These are phyloP conservation scores for Xanthia icteritia DNA, from an alignment of 2,888 invertebrate genomes.

Conservation along the genomic window DNA sequence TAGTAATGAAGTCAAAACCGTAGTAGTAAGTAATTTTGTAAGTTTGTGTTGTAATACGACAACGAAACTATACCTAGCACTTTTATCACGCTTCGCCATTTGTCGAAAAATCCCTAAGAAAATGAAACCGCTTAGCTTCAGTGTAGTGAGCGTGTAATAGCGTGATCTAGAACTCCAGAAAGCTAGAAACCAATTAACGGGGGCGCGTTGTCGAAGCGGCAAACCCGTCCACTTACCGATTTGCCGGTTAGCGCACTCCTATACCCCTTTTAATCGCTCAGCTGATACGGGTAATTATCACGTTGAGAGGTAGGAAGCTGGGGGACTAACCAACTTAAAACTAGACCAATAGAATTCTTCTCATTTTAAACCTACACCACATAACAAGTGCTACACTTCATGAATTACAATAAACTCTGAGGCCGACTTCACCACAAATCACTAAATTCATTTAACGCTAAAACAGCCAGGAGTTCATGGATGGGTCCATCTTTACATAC, in stretches of 20 bases:
- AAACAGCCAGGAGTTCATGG: no score
- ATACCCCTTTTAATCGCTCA: constrained; percentile 51
- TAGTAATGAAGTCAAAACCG: no score
- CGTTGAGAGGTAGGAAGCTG: constrained; percentile 54
- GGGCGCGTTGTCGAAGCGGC: constrained; percentile 70
- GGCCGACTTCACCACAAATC: not conserved
- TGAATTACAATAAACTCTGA: not conserved
- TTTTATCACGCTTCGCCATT: not conserved
- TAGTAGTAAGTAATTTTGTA: no score
- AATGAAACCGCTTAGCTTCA: not conserved
- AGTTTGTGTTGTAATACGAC: no score
- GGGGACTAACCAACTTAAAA: not conserved
- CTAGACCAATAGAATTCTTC: not conserved
- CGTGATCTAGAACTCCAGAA: constrained; percentile 53
- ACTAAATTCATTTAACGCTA: no score
- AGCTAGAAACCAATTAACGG: constrained; percentile 74
- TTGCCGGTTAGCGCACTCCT: constrained; percentile 71
- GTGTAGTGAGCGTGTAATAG: constrained; percentile 43
- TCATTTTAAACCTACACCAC: no score
- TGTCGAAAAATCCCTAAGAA: not conserved
- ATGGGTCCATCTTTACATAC: no score
- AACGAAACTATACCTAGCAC: not conserved
- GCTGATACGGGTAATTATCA: constrained; percentile 68
- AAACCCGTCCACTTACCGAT: constrained; percentile 78
- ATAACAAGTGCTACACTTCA: no score